Base-by-base conservation (phyloP, 2,888 invertebrate species). In the Cataglyphis altisquamis region DNA sequence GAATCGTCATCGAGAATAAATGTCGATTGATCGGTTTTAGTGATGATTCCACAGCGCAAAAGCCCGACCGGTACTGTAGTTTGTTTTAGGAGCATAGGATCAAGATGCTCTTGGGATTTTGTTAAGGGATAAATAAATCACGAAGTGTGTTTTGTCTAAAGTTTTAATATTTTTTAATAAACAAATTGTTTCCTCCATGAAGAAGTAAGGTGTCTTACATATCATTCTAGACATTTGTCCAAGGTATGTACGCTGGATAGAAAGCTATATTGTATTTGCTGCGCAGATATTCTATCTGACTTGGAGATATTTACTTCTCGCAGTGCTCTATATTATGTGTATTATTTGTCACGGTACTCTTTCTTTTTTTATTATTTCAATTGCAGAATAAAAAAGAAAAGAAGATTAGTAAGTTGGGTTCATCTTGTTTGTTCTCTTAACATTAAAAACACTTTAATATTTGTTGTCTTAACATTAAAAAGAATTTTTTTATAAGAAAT, bases 81-180 rank as follows among this genome's bases (percentile, higher is more conserved):
- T 41, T 39, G 67, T 29, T 5, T 5, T 18, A 18, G 36, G 41
- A 36, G 64, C 64, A 48, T 18, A 62, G 10, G 10, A 15, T n/a
- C 48, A n/a, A n/a, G n/a, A 21, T 6, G 45, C 25, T 8, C 5
- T 52, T 36, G 64, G 39, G 36, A 45, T 18, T 18, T 10, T 21
- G 18, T 25, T 8, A 5, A 57, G 12, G 60, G 41, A 21, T 70
- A 70, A 8, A 36, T 70, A 70, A 41, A 45, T 77, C n/a, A 5
- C n/a, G 18, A 15, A 48, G 57, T 62, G 45, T 48, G 45, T 0
- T 78, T 18, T n/a, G 39, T 52, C 48, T 60, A 12, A 68, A 25
- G 21, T 80, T 52, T 52, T 70, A 36, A 45, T 62, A 45, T 70
- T 70, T 70, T 39, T 48, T 52, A n/a, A n/a, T 15, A 36, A 78